Base-by-base conservation (phyloP, 2,113 vertebrate species). In the Rynchops niger region DNA sequence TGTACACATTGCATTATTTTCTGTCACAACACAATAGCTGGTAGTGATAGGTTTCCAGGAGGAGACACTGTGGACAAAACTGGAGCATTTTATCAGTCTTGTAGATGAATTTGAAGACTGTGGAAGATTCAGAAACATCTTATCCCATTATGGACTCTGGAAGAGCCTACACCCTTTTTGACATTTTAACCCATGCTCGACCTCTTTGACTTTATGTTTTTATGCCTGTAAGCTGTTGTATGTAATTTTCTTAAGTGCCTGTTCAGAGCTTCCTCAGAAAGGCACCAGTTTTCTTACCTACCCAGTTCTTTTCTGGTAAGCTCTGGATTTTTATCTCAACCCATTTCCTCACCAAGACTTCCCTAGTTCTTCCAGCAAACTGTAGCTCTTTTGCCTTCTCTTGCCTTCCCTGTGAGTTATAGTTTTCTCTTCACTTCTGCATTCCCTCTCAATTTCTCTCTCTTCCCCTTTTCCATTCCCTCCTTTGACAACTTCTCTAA, bases 141-240 rank as follows among this genome's bases (percentile, higher is more conserved):
- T 36, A 10, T 42, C 91, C 27, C 9, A 2, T 38, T 73, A 69
- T 6, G 12, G 23, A 32, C 32, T 78, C 42, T 62, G 15, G 7
- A 86, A 71, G 1, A 43, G 16, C 4, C 16, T 29, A 20, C 14
- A 16, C 5, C 8, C 32, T 65, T 77, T 91, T 83, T 77, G 40
- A 8, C 14, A 30, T 59, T 73, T 77, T 3, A 53, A 5, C 4
- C 12, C 22, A 42, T 38, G 11, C 19, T 69, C 0, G 0, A 27
- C 9, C 9, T 49, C 34, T 65, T 82, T 52, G 23, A 65, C 12
- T 30, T 61, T 34, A 22, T n/a, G 4, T 2, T 69, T 80, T 81
- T 53, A 61, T 10, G 2, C 2, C 11, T 88, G 21, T 19, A 73
- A 70, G 9, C 2, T 40, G 12, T 47, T 80, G 13, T 8, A 65